Conservation (phyloP, 2,797 vertebrate genomes). For the Tarsius wallacei region DNA sequence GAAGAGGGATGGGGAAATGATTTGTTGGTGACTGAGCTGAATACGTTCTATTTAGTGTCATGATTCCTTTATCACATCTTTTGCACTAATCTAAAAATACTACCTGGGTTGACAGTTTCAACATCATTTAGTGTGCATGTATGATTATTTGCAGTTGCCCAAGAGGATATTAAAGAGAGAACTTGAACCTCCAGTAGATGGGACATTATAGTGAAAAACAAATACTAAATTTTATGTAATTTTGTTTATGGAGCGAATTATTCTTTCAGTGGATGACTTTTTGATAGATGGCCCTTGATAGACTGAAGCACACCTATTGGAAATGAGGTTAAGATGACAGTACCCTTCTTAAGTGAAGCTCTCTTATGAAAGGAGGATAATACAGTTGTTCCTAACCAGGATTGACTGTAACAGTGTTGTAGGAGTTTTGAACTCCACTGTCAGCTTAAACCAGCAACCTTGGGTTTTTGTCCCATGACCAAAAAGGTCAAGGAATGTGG, state of each 20-base stretch:
- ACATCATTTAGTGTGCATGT: constrained; percentile 80
- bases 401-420: background rate
- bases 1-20: constrained; percentile 72
- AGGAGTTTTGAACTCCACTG: too few relatives aligned
- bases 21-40: constrained; percentile 84
- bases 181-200: constrained; percentile 63
- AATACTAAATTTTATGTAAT: background rate
- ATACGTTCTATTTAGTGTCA: constrained; percentile 86
- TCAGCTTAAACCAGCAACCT: too few relatives aligned
- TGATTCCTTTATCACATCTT: constrained; percentile 83
- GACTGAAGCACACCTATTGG: background rate
- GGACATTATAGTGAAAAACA: constrained; percentile 15
- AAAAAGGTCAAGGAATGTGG: too few relatives aligned
- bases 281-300: background rate
- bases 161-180: constrained; percentile 81
- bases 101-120: constrained; percentile 80
- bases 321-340: constrained; percentile 1
- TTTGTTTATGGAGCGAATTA: background rate
- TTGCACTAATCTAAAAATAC: constrained; percentile 83
- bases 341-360: background rate
- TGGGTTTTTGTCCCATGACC: too few relatives aligned
- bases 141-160: constrained; percentile 71
- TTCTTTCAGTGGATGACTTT: background rate
- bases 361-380: background rate
- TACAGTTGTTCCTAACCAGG: background rate